A percentile compares a stretch with the other conserved stretches of the same genome.
Evolutionary conservation across 2,888 invertebrate genomes (phyloP).

Genomic region (Chrysolina americana): DNA sequence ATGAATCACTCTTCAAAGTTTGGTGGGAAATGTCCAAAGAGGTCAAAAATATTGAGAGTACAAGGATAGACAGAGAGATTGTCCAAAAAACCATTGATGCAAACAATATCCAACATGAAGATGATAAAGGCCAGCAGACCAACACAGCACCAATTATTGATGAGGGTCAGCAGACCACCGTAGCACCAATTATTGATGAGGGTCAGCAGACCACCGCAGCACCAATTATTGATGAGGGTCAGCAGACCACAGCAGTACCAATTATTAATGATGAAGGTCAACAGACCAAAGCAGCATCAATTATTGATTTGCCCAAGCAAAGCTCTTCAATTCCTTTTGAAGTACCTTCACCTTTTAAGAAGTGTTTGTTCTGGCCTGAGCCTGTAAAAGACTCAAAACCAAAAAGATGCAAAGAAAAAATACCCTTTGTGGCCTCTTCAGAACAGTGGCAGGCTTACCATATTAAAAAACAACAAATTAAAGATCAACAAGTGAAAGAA

Average conservation of each 20-base stretch:
- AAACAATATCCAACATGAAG: slow-evolving; percentile 12
- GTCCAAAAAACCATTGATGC: slow-evolving; percentile 17
- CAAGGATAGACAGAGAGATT: slow-evolving; percentile 21
- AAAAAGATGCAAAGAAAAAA: slow-evolving; percentile 28
- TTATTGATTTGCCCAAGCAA: neutral
- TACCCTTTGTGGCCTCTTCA: slow-evolving; percentile 15
- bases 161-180: neutral
- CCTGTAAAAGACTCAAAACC: slow-evolving; percentile 23
- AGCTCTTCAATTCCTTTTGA: slow-evolving; percentile 12
- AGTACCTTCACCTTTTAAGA: slow-evolving; percentile 12
- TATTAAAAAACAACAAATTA: slow-evolving; percentile 23
- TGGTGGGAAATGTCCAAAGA: slow-evolving; percentile 24
- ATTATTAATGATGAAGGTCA: neutral
- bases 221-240: slow-evolving; percentile 1
- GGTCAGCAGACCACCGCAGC: slow-evolving; percentile 5
- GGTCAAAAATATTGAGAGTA: slow-evolving; percentile 9
- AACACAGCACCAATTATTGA: slow-evolving; percentile 19
- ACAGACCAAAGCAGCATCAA: slow-evolving; percentile 14
- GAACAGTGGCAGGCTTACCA: slow-evolving; percentile 27
- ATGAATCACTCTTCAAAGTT: slow-evolving; percentile 22
- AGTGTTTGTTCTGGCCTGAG: slow-evolving; percentile 25
- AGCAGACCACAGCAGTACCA: neutral
- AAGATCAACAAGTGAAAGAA: slow-evolving; percentile 10
- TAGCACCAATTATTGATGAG: neutral
- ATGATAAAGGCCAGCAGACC: slow-evolving; percentile 22